Evolutionary conservation across 1,140 invertebrate genomes (phyloP), one percentile per base, ranked within the genome.

Genomic region (Conus betulinus): DNA sequence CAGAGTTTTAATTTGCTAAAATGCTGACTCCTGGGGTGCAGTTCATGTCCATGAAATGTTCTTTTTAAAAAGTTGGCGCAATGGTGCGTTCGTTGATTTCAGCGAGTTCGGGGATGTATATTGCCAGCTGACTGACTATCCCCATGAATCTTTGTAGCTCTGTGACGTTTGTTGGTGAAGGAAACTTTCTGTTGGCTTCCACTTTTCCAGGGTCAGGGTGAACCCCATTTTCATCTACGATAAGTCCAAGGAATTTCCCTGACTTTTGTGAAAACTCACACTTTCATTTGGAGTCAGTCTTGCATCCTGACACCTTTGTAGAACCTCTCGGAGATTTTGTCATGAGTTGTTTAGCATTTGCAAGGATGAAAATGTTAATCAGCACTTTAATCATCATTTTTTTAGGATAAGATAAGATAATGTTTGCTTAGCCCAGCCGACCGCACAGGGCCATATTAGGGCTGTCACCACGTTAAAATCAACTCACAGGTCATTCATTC

Each of bases 201-300:
- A 90, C 67, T 90, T 95, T 96, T 5, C 91, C 91, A 76, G 92
- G 93, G 63, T 95, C 93, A 55, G 93, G 89, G 76, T 93, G 92
- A 17, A 84, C 27, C 1, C 87, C 87, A 1, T 83, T 53, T 2
- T 13, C 60, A 71, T 51, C 79, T 52, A 90, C 85, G 15, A 88
- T 63, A 51, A 89, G 90, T 1, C 91, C 90, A 53, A 90, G 85
- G 51, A 87, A 90, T 25, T 84, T 84, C 20, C 89, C 39, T 7
- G 78, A 79, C 3, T 6, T 7, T 52, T 79, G 13, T 7, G 78
- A 79, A 52, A 79, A 79, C 20, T 79, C 78, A 79, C 78, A 5
- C 39, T 79, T 55, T 88, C 82, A 83, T 95, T 95, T 1, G 95
- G 74, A 27, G 71, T 91, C 7, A 95, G 53, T 27, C 92, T 91